These are phyloP conservation scores for Cheilosia variabilis DNA, from an alignment of 2,888 invertebrate species.

Conservation along the genomic window DNA sequence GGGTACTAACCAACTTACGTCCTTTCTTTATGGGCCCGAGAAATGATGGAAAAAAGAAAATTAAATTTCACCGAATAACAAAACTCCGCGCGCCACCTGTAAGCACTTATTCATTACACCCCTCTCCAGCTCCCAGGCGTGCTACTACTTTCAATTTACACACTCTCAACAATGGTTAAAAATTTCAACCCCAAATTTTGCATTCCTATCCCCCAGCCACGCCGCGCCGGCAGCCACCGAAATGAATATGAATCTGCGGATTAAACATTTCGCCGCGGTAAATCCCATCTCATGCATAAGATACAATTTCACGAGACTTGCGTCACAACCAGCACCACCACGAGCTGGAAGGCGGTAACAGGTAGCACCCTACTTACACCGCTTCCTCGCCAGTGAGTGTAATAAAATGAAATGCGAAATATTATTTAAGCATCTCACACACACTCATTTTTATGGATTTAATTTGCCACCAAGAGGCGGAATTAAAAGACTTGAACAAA, in stretches of 20 bases:
- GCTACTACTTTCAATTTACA: constrained; percentile 72
- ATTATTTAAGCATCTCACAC: constrained; percentile 70
- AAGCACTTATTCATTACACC: constrained; percentile 46
- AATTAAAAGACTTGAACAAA: constrained; percentile 72
- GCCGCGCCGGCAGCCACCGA: constrained; percentile 27
- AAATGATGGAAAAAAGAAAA: constrained; percentile 43
- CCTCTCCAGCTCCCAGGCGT: constrained; percentile 50
- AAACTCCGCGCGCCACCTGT: constrained; percentile 26
- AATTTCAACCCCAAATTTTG: constrained; percentile 13
- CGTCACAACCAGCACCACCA: constrained; percentile 28
- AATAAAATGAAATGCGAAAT: constrained; percentile 72
- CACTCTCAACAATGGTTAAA: constrained; percentile 54
- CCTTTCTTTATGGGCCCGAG: constrained; percentile 21
- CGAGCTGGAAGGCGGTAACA: neutral
- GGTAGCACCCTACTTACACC: neutral
- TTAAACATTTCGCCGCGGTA: constrained; percentile 68
- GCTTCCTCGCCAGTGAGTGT: constrained; percentile 17
- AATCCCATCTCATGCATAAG: constrained; percentile 74
- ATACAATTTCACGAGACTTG: constrained; percentile 66
- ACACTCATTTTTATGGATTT: constrained; percentile 73
- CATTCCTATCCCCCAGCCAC: neutral
- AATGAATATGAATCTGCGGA: constrained; percentile 74
- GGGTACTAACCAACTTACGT: constrained; percentile 5
- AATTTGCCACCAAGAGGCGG: constrained; percentile 71
- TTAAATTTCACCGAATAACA: constrained; percentile 64